Conservation (phyloP, 2,888 invertebrate genomes). For the Thecophora atra region DNA sequence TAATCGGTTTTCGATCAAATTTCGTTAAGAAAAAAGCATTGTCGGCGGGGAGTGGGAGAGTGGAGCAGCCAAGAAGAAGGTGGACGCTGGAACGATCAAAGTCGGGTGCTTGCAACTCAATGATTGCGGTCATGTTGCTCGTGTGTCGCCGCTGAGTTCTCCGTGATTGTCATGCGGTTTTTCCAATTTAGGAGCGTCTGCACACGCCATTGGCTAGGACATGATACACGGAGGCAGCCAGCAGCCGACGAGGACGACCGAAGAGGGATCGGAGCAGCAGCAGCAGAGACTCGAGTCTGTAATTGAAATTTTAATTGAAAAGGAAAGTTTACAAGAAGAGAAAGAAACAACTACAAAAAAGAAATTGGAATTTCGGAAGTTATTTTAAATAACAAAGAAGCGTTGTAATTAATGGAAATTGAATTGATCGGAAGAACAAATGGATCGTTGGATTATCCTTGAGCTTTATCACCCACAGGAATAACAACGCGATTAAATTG, state of each 20-base stretch:
- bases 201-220: not conserved
- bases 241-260: not conserved
- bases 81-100: not conserved
- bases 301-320: constrained; percentile 24
- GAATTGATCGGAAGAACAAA: too few species aligned
- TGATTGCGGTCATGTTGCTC: constrained; percentile 27
- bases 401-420: too few species aligned
- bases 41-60: too few species aligned
- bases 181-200: constrained; percentile 23
- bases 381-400: too few species aligned
- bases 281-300: not conserved
- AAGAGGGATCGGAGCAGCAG: not conserved
- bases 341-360: not conserved
- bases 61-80: too few species aligned
- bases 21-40: too few species aligned
- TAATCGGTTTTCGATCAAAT: too few species aligned
- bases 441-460: too few species aligned
- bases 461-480: too few species aligned
- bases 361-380: too few species aligned
- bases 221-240: not conserved
- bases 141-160: constrained; percentile 9
- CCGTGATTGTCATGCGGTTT: constrained; percentile 36
- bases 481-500: too few species aligned
- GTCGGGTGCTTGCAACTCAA: constrained; percentile 22
- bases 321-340: not conserved